phyloP scores from a whole-genome alignment of 2,888 invertebrate genomes.

The Hirtodrosophila confusa region DNA sequence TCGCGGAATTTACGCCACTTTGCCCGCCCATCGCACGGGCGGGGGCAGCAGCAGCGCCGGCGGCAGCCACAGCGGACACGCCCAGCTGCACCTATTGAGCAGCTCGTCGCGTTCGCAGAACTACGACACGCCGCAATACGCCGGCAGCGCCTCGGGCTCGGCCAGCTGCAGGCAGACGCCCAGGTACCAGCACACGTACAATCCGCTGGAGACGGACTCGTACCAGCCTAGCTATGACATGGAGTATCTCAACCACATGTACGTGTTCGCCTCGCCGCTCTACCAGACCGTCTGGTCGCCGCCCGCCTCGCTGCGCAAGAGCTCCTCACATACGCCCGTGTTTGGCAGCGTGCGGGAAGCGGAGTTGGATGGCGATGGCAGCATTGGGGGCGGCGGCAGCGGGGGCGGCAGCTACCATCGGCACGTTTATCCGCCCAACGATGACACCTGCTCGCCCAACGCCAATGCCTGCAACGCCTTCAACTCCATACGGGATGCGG shows the following conservation, averaged over 20 bases:
- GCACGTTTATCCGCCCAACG: slow-evolving; percentile 84
- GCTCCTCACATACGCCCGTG: slow-evolving; percentile 83
- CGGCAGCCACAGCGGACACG: slow-evolving; percentile 65
- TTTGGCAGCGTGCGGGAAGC: slow-evolving; percentile 83
- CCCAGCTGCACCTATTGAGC: slow-evolving; percentile 67
- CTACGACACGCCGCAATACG: slow-evolving; percentile 82
- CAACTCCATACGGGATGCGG: slow-evolving; percentile 83
- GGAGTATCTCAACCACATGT: slow-evolving; percentile 83
- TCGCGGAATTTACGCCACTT: slow-evolving; percentile 85
- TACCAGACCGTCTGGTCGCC: slow-evolving; percentile 84
- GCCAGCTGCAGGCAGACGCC: slow-evolving; percentile 85
- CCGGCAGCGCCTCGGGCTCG: slow-evolving; percentile 78
- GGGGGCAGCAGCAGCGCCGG: slow-evolving; percentile 69
- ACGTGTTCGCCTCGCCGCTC: slow-evolving; percentile 84
- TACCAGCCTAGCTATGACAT: slow-evolving; percentile 84
- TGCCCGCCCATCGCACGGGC: slow-evolving; percentile 83
- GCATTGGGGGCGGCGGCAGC: slow-evolving; percentile 66
- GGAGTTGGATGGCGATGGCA: slow-evolving; percentile 81
- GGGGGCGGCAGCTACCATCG: slow-evolving; percentile 78
- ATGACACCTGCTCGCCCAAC: slow-evolving; percentile 83
- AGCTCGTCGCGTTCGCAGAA: slow-evolving; percentile 81
- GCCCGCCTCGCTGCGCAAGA: slow-evolving; percentile 83
- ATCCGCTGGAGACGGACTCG: slow-evolving; percentile 84
- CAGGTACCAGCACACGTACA: slow-evolving; percentile 84
- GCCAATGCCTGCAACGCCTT: slow-evolving; percentile 82